These are phyloP conservation scores for Hesperia comma DNA, from an alignment of 2,888 invertebrate species.

Conservation along the genomic window DNA sequence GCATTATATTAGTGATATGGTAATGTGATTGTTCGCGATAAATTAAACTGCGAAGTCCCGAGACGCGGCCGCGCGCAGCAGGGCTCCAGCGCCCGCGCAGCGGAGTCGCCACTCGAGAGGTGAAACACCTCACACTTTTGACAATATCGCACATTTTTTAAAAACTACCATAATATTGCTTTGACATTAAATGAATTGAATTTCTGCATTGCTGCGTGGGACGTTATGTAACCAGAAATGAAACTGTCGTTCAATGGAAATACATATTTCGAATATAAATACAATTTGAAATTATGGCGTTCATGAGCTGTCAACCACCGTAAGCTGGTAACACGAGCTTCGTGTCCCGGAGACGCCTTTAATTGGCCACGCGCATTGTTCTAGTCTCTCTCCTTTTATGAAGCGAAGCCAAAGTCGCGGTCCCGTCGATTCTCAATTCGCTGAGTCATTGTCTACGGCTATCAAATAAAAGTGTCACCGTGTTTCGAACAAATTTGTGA, in stretches of 20 bases:
- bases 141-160: conserved; percentile 55
- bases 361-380: conserved; percentile 71
- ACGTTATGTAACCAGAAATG: conserved; percentile 24
- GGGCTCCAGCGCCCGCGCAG: conserved; percentile 69
- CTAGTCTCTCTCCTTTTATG: conserved; percentile 58
- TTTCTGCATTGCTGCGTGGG: conserved; percentile 26
- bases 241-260: conserved; percentile 15
- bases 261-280: conserved; percentile 54
- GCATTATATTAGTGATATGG: conserved; percentile 82
- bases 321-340: conserved; percentile 63
- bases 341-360: conserved; percentile 66
- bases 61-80: conserved; percentile 66
- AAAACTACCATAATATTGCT: conserved; percentile 19
- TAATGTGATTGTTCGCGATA: conserved; percentile 82
- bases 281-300: conserved; percentile 70
- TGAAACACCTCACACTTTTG: conserved; percentile 73
- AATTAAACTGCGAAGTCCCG: conserved; percentile 71
- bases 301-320: conserved; percentile 63
- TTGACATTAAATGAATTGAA: conserved; percentile 14
- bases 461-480: conserved; percentile 54
- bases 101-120: conserved; percentile 57
- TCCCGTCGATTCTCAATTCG: conserved; percentile 53
- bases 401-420: conserved; percentile 53
- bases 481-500: conserved; percentile 58
- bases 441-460: conserved; percentile 50